Base-by-base conservation (phyloP, 92 coral and sea anemone genomes). In the Porites evermanni region DNA sequence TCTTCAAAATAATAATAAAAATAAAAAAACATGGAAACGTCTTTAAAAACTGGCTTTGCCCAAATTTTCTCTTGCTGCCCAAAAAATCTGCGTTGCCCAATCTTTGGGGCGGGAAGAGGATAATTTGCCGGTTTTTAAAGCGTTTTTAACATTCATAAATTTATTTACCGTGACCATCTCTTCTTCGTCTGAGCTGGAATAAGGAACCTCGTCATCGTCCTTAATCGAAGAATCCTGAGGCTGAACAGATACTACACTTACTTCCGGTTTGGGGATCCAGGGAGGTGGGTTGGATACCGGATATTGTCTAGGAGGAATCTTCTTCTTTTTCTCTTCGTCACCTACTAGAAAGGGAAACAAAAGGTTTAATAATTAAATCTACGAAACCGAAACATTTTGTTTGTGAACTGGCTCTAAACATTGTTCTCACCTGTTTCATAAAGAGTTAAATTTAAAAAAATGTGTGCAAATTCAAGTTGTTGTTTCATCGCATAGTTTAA, bases 261-360 rank as follows among this genome's bases (percentile, higher is more conserved):
- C 90, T 85, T 95, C 98, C 82, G 98, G 98, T 91, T 95, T 95
- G 56, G 98, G 98, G 17, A 95, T 93, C 98, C 98, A 95, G 5
- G 98, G 98, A 65, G 98, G 98, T 19, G 96, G 96, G 11, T 89
- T 78, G 26, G 83, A 91, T 70, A 83, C 58, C 38, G 93, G 88
- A 60, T 67, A 91, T 20, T 78, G 83, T n/a, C 81, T 81, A 2
- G 89, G 81, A 16, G 81, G 69, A 2, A 66, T 82, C 26, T 63
- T 83, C 72, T 47, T 59, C 51, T 83, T 83, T 56, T 74, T 73
- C 71, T 53, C 53, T 21, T 38, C 47, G 80, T n/a, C 44, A 80
- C 12, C 18, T 73, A 66, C 74, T 2, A 5, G 32, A 12, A 26
- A 16, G 12, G 13, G 12, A 72, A 58, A 1, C 3, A 78, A 10